These are phyloP conservation scores for Matsumyia berberina DNA, from an alignment of 2,888 invertebrate species.

Conservation along the genomic window DNA sequence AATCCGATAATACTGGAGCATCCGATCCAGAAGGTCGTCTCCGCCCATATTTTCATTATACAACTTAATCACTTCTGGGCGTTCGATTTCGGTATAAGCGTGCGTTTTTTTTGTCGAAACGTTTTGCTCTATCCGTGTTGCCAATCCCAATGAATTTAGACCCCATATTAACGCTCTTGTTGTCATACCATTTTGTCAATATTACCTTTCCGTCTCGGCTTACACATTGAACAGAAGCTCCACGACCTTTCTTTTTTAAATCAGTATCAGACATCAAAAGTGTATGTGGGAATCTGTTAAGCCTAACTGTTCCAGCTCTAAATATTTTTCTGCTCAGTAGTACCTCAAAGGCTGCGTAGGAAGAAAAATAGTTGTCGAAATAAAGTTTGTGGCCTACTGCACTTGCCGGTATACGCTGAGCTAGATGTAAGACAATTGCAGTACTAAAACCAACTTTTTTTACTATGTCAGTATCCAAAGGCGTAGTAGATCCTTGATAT, in stretches of 20 bases:
- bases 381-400: too few relatives aligned
- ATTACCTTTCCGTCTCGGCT: not conserved
- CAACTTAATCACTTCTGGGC: not conserved
- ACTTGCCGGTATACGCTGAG: too few relatives aligned
- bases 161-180: not conserved
- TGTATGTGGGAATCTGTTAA: constrained; percentile 2
- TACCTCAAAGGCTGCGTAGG: not conserved
- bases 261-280: not conserved
- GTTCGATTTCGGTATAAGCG: not conserved
- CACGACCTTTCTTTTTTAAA: not conserved
- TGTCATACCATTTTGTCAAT: constrained; percentile 1
- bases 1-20: constrained; percentile 78
- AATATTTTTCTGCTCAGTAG: not conserved
- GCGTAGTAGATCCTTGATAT: constrained; percentile 2
- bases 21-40: constrained; percentile 78
- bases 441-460: constrained; percentile 1
- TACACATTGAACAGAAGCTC: not conserved
- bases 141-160: not conserved
- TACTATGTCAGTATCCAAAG: not conserved
- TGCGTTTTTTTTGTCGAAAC: not conserved
- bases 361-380: not conserved
- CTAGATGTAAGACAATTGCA: too few relatives aligned
- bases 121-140: not conserved
- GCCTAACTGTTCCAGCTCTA: constrained; percentile 1
- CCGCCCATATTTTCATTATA: constrained; percentile 79